A percentile compares a stretch with the other conserved stretches of the same genome.
These are phyloP conservation scores for Pangasius mekongensis DNA, from an alignment of 2,797 vertebrate genomes.

Conservation along the genomic window DNA sequence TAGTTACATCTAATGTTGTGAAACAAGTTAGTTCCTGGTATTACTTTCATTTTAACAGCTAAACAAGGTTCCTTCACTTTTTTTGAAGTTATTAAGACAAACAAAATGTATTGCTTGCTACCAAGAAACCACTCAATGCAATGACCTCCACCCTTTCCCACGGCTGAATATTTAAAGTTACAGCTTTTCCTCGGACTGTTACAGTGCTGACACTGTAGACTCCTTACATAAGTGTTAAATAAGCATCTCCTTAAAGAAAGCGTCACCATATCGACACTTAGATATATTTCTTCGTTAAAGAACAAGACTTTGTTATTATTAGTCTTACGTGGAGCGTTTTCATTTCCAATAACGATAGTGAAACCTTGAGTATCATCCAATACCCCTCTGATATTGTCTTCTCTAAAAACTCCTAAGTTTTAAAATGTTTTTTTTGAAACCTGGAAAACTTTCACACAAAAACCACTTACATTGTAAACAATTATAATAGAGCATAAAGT, in stretches of 20 bases:
- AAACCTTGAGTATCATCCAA: neutral
- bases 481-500: neutral
- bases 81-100: neutral
- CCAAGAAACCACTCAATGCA: neutral
- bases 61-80: neutral
- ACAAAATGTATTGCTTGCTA: neutral
- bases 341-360: neutral
- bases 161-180: neutral
- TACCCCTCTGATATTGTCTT: neutral
- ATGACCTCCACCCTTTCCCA: neutral
- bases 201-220: neutral
- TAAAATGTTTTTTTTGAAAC: neutral
- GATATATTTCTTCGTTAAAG: neutral
- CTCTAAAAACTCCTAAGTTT: neutral
- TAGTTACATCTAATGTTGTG: neutral
- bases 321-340: neutral
- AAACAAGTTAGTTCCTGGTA: neutral
- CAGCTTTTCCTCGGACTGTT: neutral
- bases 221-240: neutral
- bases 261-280: neutral
- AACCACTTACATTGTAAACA: neutral
- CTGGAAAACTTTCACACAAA: neutral
- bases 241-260: neutral
- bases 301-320: neutral
- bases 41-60: slow-evolving; percentile 11